phyloP scores from a whole-genome alignment of 2,797 vertebrate species.

The Squalus acanthias region DNA sequence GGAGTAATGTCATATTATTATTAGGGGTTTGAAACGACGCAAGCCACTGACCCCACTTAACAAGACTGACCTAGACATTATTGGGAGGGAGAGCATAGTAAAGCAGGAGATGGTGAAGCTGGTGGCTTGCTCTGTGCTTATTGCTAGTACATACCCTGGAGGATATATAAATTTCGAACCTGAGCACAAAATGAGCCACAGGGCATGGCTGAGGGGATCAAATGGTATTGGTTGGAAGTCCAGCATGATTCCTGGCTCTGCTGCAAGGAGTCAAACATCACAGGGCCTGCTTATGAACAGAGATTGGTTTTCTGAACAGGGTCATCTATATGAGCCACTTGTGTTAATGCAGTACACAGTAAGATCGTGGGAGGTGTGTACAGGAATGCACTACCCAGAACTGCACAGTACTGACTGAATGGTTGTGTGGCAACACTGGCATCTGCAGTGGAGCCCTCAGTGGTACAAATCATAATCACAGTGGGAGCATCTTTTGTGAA shows the following conservation, averaged over 20 bases:
- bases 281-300: background rate
- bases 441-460: background rate
- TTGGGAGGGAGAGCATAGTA: background rate
- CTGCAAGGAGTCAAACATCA: background rate
- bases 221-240: background rate
- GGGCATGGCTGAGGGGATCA: background rate
- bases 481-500: background rate
- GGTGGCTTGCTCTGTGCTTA: too few relatives aligned
- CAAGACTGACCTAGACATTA: background rate
- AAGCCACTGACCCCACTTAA: too few relatives aligned
- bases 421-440: background rate
- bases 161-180: background rate
- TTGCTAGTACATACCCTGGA: background rate
- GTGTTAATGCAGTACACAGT: background rate
- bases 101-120: background rate
- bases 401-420: background rate
- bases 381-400: background rate
- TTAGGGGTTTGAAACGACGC: too few relatives aligned
- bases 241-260: background rate
- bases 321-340: background rate
- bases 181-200: background rate
- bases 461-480: background rate
- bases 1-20: too few relatives aligned
- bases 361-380: background rate
- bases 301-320: background rate